Percentiles rank a stretch among this genome's conserved stretches.
Conservation (phyloP, 2,797 vertebrate species). For the Eulemur coronatus region DNA sequence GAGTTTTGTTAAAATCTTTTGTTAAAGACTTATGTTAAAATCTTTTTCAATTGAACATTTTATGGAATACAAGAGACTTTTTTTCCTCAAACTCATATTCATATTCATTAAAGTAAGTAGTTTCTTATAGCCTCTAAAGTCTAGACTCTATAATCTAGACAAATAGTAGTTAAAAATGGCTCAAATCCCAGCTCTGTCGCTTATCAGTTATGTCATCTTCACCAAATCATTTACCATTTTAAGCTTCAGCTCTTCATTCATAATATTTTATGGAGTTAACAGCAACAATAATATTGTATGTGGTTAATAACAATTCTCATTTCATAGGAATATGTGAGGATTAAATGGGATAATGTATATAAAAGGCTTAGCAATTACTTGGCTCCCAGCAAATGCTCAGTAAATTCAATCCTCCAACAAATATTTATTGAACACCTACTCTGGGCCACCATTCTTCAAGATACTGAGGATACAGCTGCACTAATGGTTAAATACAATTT, state of each 20-base stretch:
- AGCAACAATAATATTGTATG: neutral
- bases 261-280: neutral
- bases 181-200: neutral
- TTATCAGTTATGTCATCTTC: neutral
- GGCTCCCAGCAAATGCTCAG: neutral
- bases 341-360: neutral
- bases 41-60: neutral
- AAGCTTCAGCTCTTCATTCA: neutral
- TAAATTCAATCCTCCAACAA: neutral
- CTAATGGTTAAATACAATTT: neutral
- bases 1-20: neutral
- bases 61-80: neutral
- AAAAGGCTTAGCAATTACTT: neutral
- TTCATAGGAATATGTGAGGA: neutral
- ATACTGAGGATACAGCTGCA: neutral
- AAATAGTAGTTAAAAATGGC: neutral
- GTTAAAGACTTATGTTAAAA: neutral
- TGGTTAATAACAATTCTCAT: neutral
- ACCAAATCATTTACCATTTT: neutral
- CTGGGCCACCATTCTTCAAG: neutral
- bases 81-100: neutral
- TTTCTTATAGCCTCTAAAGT: neutral
- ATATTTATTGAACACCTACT: neutral
- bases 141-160: neutral
- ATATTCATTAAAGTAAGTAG: neutral